phyloP scores from a whole-genome alignment of 2,797 vertebrate species.

The Brachyalestes nurse region DNA sequence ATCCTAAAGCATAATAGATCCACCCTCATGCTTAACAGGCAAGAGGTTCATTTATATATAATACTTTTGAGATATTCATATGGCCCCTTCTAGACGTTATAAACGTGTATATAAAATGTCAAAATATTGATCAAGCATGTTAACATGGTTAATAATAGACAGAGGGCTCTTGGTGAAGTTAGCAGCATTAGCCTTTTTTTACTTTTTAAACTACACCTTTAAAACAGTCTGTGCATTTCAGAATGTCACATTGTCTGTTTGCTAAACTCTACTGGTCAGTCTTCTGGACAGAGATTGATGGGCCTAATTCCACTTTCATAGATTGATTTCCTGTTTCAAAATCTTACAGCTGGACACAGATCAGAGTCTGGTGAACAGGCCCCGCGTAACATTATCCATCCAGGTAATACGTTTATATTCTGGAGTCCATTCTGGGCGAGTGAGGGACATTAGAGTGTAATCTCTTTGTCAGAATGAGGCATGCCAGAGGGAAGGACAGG shows the following conservation, averaged over 20 bases:
- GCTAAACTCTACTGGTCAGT: background rate
- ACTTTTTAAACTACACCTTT: background rate
- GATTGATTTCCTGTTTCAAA: background rate
- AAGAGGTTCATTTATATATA: too few relatives aligned
- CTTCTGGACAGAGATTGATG: background rate
- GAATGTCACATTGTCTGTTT: background rate
- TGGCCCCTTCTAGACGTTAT: too few relatives aligned
- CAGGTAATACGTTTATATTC: constrained; percentile 14
- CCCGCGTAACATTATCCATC: constrained; percentile 9
- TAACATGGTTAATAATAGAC: background rate
- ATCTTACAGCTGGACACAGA: background rate
- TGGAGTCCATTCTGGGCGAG: constrained; percentile 9
- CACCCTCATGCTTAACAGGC: too few relatives aligned
- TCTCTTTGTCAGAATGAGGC: constrained; percentile 25
- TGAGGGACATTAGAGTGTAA: constrained; percentile 33
- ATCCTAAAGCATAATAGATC: too few relatives aligned
- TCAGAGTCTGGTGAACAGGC: background rate
- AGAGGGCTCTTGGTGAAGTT: background rate
- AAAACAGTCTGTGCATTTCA: background rate
- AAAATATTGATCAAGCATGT: background rate
- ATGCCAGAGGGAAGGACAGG: background rate
- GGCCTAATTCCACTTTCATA: background rate
- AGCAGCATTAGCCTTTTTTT: background rate
- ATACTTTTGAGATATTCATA: too few relatives aligned
- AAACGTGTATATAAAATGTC: background rate